Evolutionary conservation across 2,797 vertebrate genomes (phyloP).

Genomic region (Sparidentex hasta): DNA sequence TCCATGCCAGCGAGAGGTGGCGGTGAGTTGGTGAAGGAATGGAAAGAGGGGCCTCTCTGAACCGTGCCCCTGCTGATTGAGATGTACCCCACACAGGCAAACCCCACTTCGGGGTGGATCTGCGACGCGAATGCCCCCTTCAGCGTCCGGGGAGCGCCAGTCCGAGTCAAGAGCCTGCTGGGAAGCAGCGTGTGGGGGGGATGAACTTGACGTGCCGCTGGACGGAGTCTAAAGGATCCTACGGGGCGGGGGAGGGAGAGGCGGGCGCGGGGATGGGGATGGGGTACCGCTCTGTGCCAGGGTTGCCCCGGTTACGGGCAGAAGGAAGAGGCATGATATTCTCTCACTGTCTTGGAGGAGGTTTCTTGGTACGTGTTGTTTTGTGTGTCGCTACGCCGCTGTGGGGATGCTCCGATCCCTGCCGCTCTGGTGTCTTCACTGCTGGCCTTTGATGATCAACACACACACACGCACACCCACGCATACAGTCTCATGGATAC

Average conservation of each 20-base stretch:
- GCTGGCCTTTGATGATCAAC: conserved; percentile 75
- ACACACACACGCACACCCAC: conserved; percentile 27
- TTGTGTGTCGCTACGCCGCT: conserved; percentile 71
- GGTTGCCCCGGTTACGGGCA: conserved; percentile 89
- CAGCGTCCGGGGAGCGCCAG: conserved; percentile 77
- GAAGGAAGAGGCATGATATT: conserved; percentile 83
- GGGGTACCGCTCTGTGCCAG: conserved; percentile 79
- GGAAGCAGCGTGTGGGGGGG: conserved; percentile 82
- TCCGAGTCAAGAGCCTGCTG: conserved; percentile 85
- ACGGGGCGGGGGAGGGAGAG: conserved; percentile 50
- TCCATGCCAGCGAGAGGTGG: conserved; percentile 71
- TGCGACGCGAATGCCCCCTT: conserved; percentile 68
- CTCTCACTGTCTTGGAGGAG: conserved; percentile 60
- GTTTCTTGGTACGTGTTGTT: conserved; percentile 45
- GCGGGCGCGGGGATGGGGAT: conserved; percentile 46
- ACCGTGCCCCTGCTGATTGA: conserved; percentile 91
- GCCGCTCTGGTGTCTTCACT: conserved; percentile 78
- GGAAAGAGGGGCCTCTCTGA: conserved; percentile 67
- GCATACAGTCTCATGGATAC: conserved; percentile 22
- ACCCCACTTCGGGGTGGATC: conserved; percentile 66
- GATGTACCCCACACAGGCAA: conserved; percentile 88
- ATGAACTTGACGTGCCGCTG: conserved; percentile 87
- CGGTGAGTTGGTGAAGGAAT: conserved; percentile 76
- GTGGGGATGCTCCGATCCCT: conserved; percentile 74
- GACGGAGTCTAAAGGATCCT: conserved; percentile 82